phyloP scores from a whole-genome alignment of 2,888 invertebrate genomes.

The Ferrisia virgata region DNA sequence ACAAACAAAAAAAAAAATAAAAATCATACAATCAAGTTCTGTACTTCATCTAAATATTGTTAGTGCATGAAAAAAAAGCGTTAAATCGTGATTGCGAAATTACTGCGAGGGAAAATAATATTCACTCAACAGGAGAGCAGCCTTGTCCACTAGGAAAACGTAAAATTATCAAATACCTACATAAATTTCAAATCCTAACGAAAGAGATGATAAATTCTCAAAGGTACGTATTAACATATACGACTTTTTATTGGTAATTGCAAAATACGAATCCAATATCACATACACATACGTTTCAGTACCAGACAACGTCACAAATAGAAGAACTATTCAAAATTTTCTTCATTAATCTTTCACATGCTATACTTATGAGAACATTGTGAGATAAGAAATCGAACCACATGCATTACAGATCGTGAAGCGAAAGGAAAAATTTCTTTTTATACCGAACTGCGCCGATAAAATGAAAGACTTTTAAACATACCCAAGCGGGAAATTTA shows the following conservation, averaged over 20 bases:
- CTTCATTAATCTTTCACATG: not conserved
- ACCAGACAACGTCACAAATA: not conserved
- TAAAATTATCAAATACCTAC: not conserved
- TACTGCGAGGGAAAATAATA: not conserved
- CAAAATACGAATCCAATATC: not conserved
- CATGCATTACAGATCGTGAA: not conserved
- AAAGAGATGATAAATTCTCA: not conserved
- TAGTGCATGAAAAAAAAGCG: not conserved
- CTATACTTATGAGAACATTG: not conserved
- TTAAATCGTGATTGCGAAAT: not conserved
- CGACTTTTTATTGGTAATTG: not conserved
- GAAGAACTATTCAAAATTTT: not conserved
- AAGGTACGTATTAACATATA: not conserved
- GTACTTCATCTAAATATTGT: not conserved
- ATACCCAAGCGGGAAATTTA: conserved; percentile 26
- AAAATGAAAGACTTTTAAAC: conserved; percentile 5
- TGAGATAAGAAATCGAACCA: not conserved
- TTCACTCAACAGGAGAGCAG: not conserved
- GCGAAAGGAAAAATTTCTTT: not conserved
- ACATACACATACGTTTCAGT: not conserved
- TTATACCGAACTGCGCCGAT: not conserved
- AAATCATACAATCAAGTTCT: no score
- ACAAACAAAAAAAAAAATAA: no score
- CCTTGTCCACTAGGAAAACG: not conserved
- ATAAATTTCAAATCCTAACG: not conserved